Evolutionary conservation across 2,113 vertebrate genomes (phyloP).

Genomic region (Perca schrenkii): DNA sequence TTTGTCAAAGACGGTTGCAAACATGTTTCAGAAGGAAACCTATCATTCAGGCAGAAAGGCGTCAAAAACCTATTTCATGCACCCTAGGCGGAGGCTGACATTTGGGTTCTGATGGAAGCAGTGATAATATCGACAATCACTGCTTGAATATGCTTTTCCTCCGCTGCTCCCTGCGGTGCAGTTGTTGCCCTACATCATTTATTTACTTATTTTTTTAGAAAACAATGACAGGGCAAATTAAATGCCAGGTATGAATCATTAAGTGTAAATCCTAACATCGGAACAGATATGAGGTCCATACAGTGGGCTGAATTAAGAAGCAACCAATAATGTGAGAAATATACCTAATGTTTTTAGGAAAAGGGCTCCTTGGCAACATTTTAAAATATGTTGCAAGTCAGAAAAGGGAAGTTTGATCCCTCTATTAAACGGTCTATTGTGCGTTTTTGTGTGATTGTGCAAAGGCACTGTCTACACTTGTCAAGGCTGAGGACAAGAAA

Average conservation of each 20-base stretch:
- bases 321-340: conserved; percentile 1
- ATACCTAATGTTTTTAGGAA: not conserved
- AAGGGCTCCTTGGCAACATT: conserved; percentile 33
- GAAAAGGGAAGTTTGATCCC: conserved; percentile 13
- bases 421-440: conserved; percentile 20
- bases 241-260: not conserved
- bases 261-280: not conserved
- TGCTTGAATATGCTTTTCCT: conserved; percentile 17
- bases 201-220: too few species aligned
- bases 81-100: conserved; percentile 20
- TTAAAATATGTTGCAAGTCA: conserved; percentile 9
- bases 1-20: not conserved
- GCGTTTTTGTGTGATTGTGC: not conserved
- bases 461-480: not conserved
- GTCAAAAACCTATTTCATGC: not conserved
- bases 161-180: not conserved
- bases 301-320: not conserved
- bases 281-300: not conserved
- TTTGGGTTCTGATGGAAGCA: conserved; percentile 18
- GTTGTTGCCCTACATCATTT: not conserved
- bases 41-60: not conserved
- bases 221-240: not conserved
- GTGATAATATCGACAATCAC: conserved; percentile 4
- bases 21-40: conserved; percentile 6
- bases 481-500: conserved; percentile 14